Base-by-base conservation (phyloP, 2,113 vertebrate genomes). In the Symphodus melops region DNA sequence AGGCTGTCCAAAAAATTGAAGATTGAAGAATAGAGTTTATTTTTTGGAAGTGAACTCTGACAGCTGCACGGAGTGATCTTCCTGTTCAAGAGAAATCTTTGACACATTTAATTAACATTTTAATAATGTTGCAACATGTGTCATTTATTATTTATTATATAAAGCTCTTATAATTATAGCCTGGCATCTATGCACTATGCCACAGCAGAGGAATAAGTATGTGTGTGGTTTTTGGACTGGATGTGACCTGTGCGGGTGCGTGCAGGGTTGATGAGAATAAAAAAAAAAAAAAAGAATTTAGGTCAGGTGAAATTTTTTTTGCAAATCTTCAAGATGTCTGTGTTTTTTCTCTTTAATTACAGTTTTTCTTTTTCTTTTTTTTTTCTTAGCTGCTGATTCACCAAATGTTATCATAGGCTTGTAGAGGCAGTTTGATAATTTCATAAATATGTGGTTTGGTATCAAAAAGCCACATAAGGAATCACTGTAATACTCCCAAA, bases 151-250 rank as follows among this genome's bases (percentile, higher is more conserved):
- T 69, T 1, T 17, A 42, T 53, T 14, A 36, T 56, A 11, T 56
- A 11, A 51, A 60, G 17, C 46, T 36, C 4, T 6, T 70, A 36
- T 68, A 83, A 83, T 87, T 81, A 66, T 1, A 52, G 44, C 25
- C 33, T 58, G 10, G 11, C 54, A 73, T 78, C 25, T 57, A 52
- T 72, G 46, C 46, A 41, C 2, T 9, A 14, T 48, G 46, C 14
- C 16, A 48, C 17, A 54, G 48, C 51, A 23, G 49, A 54, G 59
- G n/a, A 16, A 57, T 20, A 3, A 28, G 5, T 14, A 17, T 23
- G 37, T 49, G 3, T 54, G 70, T 64, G 48, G 67, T 69, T 77
- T 74, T 33, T n/a, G 61, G 44, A 3, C 53, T 51, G 12, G 39
- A 65, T 77, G 52, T 54, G 57, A 66, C 25, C 51, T 61, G 54